Evolutionary conservation across 2,888 invertebrate species (phyloP).

Genomic region (Eupelmus urozonus): DNA sequence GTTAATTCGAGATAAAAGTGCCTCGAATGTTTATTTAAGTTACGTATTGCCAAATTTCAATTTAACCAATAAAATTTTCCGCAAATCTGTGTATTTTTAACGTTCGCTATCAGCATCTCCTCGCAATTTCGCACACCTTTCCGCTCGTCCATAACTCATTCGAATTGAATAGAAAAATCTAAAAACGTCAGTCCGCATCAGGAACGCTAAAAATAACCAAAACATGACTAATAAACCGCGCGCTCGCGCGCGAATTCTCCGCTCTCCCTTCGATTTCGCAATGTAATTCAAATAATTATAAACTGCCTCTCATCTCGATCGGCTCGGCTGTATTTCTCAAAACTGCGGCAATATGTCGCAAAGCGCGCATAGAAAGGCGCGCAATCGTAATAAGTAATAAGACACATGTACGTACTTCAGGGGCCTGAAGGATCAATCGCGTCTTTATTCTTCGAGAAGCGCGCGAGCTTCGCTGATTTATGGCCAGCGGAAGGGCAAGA

Average conservation of each 20-base stretch:
- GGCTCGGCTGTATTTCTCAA: neutral
- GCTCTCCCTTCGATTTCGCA: neutral
- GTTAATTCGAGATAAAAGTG: too few relatives aligned
- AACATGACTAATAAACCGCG: too few relatives aligned
- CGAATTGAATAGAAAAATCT: neutral
- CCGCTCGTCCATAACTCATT: too few relatives aligned
- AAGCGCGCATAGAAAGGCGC: neutral
- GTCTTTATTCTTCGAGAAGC: neutral
- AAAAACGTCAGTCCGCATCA: neutral
- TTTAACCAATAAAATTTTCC: too few relatives aligned
- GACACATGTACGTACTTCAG: too few relatives aligned
- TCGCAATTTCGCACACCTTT: too few relatives aligned
- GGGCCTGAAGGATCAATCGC: constrained; percentile 2
- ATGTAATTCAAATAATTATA: constrained; percentile 19
- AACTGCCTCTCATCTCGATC: neutral
- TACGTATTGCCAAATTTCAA: too few relatives aligned
- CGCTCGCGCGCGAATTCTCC: too few relatives aligned
- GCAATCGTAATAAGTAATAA: constrained; percentile 43
- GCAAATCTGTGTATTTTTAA: too few relatives aligned
- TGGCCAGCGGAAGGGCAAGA: constrained; percentile 52
- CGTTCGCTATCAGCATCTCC: too few relatives aligned
- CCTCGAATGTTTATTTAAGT: too few relatives aligned
- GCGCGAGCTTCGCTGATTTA: constrained; percentile 48
- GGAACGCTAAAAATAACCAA: neutral
- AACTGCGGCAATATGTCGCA: constrained; percentile 30